Conservation (phyloP, 1,140 invertebrate genomes). For the Harpegnathos saltator region DNA sequence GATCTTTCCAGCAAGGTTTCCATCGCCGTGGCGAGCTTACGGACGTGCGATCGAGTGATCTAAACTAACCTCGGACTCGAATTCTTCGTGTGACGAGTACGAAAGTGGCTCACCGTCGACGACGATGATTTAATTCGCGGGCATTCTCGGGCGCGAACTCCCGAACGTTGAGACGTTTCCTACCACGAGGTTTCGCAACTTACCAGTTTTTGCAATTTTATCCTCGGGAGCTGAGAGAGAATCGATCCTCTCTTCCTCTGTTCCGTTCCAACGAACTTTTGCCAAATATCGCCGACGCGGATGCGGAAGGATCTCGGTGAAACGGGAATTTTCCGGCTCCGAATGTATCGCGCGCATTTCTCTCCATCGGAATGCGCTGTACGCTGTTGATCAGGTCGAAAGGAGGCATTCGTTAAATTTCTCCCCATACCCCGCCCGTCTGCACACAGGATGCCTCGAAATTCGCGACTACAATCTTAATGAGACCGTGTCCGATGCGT, state of each 20-base stretch:
- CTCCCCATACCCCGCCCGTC: neutral
- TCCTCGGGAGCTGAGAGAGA: neutral
- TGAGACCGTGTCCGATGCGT: too few relatives aligned
- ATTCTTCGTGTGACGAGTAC: too few relatives aligned
- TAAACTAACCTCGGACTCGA: too few relatives aligned
- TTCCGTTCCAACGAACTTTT: too few relatives aligned
- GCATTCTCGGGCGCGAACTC: too few relatives aligned
- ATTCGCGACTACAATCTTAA: too few relatives aligned
- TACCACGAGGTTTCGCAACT: neutral
- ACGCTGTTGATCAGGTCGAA: constrained; percentile 29
- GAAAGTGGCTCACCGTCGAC: neutral
- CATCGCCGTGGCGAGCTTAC: too few relatives aligned
- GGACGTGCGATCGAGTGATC: too few relatives aligned
- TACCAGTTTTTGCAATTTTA: neutral
- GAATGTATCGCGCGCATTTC: constrained; percentile 33
- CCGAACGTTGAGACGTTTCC: constrained; percentile 34
- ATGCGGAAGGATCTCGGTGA: neutral
- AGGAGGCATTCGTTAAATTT: neutral
- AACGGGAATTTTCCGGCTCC: neutral
- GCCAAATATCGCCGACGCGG: too few relatives aligned
- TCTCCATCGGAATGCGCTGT: constrained; percentile 17
- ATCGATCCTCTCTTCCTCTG: constrained; percentile 18
- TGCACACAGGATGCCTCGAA: neutral
- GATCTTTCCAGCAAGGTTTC: too few relatives aligned
- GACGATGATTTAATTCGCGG: constrained; percentile 3